phyloP scores from a whole-genome alignment of 2,888 invertebrate genomes.

The Acronicta psi region DNA sequence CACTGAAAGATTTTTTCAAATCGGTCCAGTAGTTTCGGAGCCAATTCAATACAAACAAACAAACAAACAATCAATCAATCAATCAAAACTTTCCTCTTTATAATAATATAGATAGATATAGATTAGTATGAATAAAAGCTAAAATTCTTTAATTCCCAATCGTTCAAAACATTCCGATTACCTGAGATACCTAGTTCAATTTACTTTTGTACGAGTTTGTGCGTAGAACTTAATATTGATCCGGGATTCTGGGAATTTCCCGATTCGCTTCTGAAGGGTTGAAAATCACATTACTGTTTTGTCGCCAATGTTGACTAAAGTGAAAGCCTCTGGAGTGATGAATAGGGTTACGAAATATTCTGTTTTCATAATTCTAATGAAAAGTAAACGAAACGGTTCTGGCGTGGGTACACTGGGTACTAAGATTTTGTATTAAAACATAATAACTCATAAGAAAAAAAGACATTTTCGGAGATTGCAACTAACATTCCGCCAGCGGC shows the following conservation, averaged over 20 bases:
- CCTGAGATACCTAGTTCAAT: slow-evolving; percentile 14
- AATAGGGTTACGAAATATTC: background rate
- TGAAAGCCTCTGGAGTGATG: background rate
- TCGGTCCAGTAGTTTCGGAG: no score
- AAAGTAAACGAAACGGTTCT: slow-evolving; percentile 4
- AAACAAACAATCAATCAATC: no score
- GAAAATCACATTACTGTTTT: slow-evolving; percentile 24
- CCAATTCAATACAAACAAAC: no score
- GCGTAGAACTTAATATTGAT: slow-evolving; percentile 10
- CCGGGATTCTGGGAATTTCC: slow-evolving; percentile 10
- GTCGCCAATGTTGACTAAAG: slow-evolving; percentile 1
- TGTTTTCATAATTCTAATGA: slow-evolving; percentile 11
- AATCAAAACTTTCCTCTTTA: no score
- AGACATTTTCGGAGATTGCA: no score
- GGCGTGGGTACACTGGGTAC: no score
- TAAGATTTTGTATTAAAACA: background rate
- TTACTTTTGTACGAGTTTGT: background rate
- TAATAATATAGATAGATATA: no score
- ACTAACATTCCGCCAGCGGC: no score
- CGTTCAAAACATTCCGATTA: slow-evolving; percentile 14
- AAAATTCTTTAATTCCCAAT: background rate
- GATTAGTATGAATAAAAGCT: background rate
- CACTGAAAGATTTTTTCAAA: no score
- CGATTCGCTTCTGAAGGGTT: slow-evolving; percentile 13
- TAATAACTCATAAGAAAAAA: no score